phyloP scores from a whole-genome alignment of 2,113 vertebrate species.

The Nothoprocta perdicaria region DNA sequence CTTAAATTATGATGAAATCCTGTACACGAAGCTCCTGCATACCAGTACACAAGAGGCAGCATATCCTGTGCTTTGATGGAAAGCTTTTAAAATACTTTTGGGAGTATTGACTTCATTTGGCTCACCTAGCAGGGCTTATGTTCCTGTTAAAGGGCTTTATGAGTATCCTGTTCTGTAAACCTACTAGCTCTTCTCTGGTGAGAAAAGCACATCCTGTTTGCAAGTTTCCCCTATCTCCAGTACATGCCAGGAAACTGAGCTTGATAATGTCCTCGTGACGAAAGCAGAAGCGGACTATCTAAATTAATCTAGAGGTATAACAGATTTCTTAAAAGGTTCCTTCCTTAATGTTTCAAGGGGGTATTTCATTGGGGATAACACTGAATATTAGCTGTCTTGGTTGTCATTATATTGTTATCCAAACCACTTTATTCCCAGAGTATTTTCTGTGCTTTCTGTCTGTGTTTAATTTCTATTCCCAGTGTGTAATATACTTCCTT shows the following conservation, averaged over 20 bases:
- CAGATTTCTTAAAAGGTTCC: neutral
- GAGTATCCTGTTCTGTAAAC: rapidly evolving
- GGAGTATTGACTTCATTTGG: neutral
- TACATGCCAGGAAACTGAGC: neutral
- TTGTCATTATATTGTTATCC: neutral
- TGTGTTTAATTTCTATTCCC: neutral
- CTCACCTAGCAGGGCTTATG: neutral
- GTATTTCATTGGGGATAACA: neutral
- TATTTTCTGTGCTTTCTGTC: neutral
- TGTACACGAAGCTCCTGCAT: rapidly evolving
- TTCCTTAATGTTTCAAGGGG: neutral
- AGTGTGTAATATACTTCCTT: neutral
- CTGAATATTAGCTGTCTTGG: neutral
- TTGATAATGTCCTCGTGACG: neutral
- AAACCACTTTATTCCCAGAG: neutral
- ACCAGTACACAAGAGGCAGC: neutral
- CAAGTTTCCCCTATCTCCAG: neutral
- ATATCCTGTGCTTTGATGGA: neutral
- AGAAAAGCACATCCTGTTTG: neutral
- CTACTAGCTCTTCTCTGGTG: neutral
- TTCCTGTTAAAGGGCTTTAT: neutral
- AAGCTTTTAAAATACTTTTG: neutral
- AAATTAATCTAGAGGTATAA: neutral
- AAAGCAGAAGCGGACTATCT: neutral
- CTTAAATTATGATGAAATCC: neutral